These are phyloP conservation scores for Gallinago jamesoni DNA, from an alignment of 2,113 vertebrate species.

Conservation along the genomic window DNA sequence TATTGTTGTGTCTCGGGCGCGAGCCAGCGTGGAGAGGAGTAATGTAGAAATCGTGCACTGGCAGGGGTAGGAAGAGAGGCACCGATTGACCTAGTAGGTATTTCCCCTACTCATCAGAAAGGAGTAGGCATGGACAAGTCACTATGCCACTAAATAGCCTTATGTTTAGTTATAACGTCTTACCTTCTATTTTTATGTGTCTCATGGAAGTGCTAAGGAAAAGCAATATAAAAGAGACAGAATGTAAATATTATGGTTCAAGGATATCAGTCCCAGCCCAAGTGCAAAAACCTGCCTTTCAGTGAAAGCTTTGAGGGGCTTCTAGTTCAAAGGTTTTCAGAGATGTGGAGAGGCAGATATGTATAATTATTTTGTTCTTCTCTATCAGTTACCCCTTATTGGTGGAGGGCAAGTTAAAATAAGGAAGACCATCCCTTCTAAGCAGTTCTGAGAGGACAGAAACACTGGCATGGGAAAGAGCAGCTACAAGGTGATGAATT, in stretches of 20 bases:
- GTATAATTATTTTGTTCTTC: neutral
- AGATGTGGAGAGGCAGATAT: neutral
- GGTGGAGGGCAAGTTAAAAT: neutral
- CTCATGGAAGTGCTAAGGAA: conserved; percentile 8
- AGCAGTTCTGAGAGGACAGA: neutral
- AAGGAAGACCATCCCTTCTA: neutral
- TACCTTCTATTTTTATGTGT: conserved; percentile 38
- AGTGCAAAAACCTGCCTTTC: conserved; percentile 7
- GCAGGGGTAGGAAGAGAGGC: neutral
- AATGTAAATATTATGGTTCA: conserved; percentile 60
- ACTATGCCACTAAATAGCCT: neutral
- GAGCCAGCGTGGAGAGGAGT: neutral
- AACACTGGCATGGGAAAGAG: neutral
- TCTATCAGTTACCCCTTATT: neutral
- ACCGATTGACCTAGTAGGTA: neutral
- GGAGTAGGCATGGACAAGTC: neutral
- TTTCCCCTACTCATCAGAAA: conserved; percentile 23
- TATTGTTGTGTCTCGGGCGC: neutral
- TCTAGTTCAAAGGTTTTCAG: conserved; percentile 40
- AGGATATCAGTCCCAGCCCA: neutral
- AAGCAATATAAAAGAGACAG: conserved; percentile 25
- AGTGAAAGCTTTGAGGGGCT: conserved; percentile 7
- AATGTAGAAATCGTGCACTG: neutral
- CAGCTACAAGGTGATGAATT: neutral
- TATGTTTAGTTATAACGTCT: neutral